Conservation (phyloP, 2,113 vertebrate genomes). For the Atrichornis clamosus region DNA sequence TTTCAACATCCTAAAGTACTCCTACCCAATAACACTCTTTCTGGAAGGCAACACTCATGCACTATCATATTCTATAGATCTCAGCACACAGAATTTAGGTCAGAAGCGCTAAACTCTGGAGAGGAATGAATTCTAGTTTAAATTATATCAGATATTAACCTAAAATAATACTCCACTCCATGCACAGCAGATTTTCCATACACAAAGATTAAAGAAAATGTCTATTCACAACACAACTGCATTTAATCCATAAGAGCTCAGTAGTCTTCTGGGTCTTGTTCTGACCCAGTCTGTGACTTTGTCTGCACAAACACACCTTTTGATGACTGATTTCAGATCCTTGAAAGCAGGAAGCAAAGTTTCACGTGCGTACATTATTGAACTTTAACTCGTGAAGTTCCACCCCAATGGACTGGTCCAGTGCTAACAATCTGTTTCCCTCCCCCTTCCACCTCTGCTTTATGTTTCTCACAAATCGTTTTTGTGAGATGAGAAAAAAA, state of each 20-base stretch:
- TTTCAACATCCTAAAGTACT: background rate
- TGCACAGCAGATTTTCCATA: background rate
- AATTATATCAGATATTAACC: background rate
- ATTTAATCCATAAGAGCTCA: background rate
- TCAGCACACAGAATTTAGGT: background rate
- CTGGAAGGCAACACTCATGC: background rate
- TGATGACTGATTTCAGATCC: background rate
- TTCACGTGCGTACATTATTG: background rate
- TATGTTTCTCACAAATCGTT: background rate
- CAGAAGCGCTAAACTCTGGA: background rate
- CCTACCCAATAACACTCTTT: background rate
- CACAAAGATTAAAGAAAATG: background rate
- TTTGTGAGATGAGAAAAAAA: background rate
- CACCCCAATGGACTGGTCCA: background rate
- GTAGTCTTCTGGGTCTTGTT: background rate
- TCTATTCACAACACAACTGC: background rate
- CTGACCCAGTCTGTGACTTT: background rate
- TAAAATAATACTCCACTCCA: background rate
- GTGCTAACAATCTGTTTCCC: background rate
- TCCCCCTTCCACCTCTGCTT: background rate
- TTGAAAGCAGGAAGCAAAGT: background rate
- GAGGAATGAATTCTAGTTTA: background rate
- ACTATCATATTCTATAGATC: background rate
- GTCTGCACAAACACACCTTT: background rate
- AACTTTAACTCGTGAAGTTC: background rate